Conservation (phyloP, 2,888 invertebrate species). For the Acrobasis repandana region DNA sequence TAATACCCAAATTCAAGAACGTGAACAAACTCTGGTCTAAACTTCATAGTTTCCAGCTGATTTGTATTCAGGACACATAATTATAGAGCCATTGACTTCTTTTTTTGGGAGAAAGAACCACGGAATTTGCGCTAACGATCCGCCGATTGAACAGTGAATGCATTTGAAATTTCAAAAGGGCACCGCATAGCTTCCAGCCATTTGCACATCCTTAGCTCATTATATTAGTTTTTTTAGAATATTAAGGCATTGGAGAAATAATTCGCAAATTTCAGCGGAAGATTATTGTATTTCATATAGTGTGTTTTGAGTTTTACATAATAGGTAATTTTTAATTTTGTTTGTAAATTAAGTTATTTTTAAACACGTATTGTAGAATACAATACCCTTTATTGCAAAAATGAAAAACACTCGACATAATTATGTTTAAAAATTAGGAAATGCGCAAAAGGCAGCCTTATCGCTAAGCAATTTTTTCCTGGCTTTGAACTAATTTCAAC, state of each 20-base stretch:
- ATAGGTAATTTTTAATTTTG: no score
- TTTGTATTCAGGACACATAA: not conserved
- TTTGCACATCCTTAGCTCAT: not conserved
- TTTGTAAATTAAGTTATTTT: no score
- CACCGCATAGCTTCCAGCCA: not conserved
- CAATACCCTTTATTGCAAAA: no score
- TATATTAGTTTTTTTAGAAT: not conserved
- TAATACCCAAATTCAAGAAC: not conserved
- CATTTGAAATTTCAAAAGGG: not conserved
- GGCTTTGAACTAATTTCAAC: no score
- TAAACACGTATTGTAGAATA: no score
- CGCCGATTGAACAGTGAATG: not conserved
- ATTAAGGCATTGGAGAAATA: not conserved
- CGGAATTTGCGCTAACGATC: not conserved
- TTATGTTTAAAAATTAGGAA: no score
- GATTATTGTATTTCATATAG: not conserved
- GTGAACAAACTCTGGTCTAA: not conserved
- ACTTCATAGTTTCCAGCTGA: not conserved
- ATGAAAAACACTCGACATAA: no score
- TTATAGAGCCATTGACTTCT: not conserved
- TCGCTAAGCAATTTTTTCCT: no score
- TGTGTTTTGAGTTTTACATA: not conserved
- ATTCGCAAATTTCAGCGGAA: not conserved
- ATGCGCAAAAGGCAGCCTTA: no score
- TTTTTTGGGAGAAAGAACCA: not conserved